Evolutionary conservation across 2,888 invertebrate species (phyloP), one percentile per base, ranked within the genome.

Genomic region (Drosophila dives): DNA sequence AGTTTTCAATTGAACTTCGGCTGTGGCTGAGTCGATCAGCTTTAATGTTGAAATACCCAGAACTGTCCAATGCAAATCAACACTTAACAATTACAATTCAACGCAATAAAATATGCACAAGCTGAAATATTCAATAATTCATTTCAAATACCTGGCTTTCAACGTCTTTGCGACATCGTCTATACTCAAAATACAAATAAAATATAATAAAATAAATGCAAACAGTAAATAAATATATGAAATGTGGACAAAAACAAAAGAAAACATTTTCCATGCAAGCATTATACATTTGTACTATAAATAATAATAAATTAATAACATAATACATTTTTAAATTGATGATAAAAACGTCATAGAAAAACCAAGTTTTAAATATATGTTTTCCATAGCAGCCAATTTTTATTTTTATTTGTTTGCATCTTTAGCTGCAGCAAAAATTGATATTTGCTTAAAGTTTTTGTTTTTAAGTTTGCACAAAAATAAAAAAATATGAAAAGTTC

Each of bases 1-100:
- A 90, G 77, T 89, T 90, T 90, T 80, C 80, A 80, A 86, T 86
- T 81, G 84, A 78, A 81, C 66, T 69, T 72, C 64, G 67, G 54
- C 66, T 70, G 84, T 29, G 23, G 23, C 55, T 20, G 26, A 38
- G 51, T 15, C 45, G 45, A 40, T 36, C 26, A 60, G 76, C 81
- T 84, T 85, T 86, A 84, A 80, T 49, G 38, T 34, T 38, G 32
- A 53, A 72, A 63, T 45, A 38, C 29, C 4, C 1, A 56, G 56
- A 67, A 48, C n/a, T 45, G 56, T 8, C 45, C 50, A 54, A 45
- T 64, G 59, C 67, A 76, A 63, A 67, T 54, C 38, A 72, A 42
- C 48, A 32, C 48, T 32, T 45, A 72, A 81, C 64, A 78, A 73
- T 56, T 56, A 68, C 42, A 63, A 65, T 61, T 23, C 56, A 34